Evolutionary conservation across 2,888 invertebrate species (phyloP).

Genomic region (Lacanobia oleracea): DNA sequence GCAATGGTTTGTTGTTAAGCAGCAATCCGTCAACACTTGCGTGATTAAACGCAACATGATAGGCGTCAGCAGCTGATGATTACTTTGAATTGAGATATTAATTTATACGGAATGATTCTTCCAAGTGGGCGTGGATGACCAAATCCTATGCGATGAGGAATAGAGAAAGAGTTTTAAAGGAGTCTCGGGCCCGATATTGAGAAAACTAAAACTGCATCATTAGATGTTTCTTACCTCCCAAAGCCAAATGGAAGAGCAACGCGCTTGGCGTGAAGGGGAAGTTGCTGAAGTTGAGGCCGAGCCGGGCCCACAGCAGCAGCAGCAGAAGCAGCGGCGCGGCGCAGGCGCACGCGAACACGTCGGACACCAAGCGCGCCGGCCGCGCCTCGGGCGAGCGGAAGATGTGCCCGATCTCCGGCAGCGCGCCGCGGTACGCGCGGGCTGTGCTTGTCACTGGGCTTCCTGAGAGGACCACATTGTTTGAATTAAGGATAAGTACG

Average conservation of each 20-base stretch:
- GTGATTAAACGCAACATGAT: neutral
- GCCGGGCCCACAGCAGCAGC: conserved; percentile 95
- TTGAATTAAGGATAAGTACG: conserved; percentile 1
- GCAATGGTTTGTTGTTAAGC: too few species aligned
- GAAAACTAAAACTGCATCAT: too few species aligned
- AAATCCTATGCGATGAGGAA: too few species aligned
- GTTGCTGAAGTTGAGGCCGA: conserved; percentile 96
- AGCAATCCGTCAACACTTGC: too few species aligned
- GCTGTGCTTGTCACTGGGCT: conserved; percentile 10
- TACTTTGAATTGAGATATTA: too few species aligned
- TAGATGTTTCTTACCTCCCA: conserved; percentile 92
- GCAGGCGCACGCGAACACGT: conserved; percentile 96
- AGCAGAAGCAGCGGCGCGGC: conserved; percentile 95
- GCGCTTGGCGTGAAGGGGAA: conserved; percentile 95
- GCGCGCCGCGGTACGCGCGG: conserved; percentile 80
- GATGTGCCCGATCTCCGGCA: conserved; percentile 93
- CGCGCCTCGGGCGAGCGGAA: conserved; percentile 98
- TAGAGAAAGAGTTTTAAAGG: too few species aligned
- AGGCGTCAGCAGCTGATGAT: neutral
- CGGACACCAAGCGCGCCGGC: conserved; percentile 96
- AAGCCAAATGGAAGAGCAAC: conserved; percentile 97
- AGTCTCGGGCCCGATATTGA: too few species aligned
- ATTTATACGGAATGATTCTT: too few species aligned
- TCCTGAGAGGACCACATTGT: neutral
- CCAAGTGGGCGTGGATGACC: too few species aligned